Conservation (phyloP, 2,888 invertebrate genomes). For the Serripes groenlandicus region DNA sequence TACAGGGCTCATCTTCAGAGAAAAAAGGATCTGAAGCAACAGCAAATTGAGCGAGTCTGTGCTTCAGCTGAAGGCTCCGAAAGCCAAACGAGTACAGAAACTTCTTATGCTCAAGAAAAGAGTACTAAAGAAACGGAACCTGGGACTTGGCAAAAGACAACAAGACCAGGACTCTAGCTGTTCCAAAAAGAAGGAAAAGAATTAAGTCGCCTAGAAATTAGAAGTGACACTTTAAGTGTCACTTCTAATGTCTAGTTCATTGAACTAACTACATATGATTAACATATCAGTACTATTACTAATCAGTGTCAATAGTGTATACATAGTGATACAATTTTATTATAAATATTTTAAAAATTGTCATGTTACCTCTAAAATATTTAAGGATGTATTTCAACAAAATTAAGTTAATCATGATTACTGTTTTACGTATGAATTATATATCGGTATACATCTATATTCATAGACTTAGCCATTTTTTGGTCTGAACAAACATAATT, state of each 20-base stretch:
- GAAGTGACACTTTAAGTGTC: neutral
- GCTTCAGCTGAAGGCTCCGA: slow-evolving; percentile 5
- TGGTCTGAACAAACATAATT: neutral
- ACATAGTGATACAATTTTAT: too few relatives aligned
- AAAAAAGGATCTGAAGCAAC: slow-evolving; percentile 15
- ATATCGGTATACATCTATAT: neutral
- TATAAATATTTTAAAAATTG: too few relatives aligned
- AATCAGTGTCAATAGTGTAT: too few relatives aligned
- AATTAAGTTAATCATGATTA: neutral
- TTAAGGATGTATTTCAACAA: neutral
- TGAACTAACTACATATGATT: too few relatives aligned
- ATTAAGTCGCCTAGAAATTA: neutral
- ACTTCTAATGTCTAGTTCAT: neutral
- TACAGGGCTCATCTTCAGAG: slow-evolving; percentile 18
- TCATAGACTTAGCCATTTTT: neutral
- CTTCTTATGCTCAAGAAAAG: slow-evolving; percentile 4
- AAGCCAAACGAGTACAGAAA: slow-evolving; percentile 8
- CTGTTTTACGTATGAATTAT: neutral
- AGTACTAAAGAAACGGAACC: slow-evolving; percentile 1
- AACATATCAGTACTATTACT: too few relatives aligned
- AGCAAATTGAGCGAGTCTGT: neutral
- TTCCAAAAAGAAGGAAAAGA: slow-evolving; percentile 8
- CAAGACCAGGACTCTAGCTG: neutral
- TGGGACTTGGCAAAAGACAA: slow-evolving; percentile 17
- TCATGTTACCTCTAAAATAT: neutral